Percentiles rank a stretch among this genome's conserved stretches.
phyloP scores from a whole-genome alignment of 2,113 vertebrate species.

The Salvator merianae region DNA sequence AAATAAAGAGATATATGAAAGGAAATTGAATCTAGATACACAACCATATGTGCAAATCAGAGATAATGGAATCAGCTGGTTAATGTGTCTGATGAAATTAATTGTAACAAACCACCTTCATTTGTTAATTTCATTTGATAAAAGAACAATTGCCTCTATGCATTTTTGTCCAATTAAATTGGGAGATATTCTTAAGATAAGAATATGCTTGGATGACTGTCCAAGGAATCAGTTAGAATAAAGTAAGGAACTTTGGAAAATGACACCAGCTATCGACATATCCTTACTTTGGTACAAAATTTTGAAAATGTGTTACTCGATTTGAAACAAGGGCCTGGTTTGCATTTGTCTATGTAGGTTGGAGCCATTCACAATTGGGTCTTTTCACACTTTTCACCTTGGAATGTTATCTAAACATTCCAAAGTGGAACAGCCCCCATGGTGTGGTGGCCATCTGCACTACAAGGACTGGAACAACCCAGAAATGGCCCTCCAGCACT shows the following conservation, averaged over 20 bases:
- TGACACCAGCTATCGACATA: not conserved
- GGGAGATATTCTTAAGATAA: not conserved
- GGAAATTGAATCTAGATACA: not conserved
- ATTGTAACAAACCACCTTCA: conserved; percentile 15
- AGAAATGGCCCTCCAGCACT: too few species aligned
- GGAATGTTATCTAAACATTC: too few species aligned
- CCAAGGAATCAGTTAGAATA: not conserved
- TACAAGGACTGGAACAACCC: too few species aligned
- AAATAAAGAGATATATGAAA: conserved; percentile 22
- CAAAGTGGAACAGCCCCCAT: too few species aligned
- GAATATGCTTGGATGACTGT: not conserved
- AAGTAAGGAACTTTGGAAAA: not conserved
- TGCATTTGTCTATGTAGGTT: too few species aligned
- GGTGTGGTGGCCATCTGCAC: too few species aligned
- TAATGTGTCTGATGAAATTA: conserved; percentile 28
- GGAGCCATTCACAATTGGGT: too few species aligned
- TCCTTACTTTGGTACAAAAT: too few species aligned
- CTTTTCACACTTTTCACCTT: too few species aligned
- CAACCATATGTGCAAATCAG: conserved; percentile 3
- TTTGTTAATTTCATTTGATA: not conserved
- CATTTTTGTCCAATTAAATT: conserved; percentile 20
- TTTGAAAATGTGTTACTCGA: too few species aligned
- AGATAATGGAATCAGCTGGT: conserved; percentile 22
- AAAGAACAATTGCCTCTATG: conserved; percentile 1
- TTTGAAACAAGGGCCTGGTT: too few species aligned